phyloP scores from a whole-genome alignment of 1,140 invertebrate species.

The Papilio helenus region DNA sequence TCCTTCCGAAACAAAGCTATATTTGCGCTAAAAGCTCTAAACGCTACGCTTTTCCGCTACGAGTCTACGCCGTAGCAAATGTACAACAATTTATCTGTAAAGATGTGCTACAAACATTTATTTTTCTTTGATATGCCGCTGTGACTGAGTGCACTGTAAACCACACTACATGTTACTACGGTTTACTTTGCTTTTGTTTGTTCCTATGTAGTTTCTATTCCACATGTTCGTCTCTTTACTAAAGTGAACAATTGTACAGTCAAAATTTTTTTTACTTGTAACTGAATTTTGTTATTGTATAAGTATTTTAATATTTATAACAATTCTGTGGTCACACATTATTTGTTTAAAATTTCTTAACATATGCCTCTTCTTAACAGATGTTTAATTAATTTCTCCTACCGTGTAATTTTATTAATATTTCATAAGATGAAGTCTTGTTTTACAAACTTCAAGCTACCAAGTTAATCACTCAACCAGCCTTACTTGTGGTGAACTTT shows the following conservation, averaged over 20 bases:
- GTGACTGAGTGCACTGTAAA: constrained; percentile 29
- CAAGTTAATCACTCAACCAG: background rate
- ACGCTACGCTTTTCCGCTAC: constrained; percentile 15
- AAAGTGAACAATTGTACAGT: background rate
- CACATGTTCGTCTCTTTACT: background rate
- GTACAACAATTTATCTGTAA: constrained; percentile 36
- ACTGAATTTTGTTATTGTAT: background rate
- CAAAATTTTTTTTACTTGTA: background rate
- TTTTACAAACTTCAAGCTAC: constrained; percentile 13
- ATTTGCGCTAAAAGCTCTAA: constrained; percentile 28
- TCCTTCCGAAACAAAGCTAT: constrained; percentile 8
- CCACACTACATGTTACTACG: constrained; percentile 6
- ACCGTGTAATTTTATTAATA: constrained; percentile 9
- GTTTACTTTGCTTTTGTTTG: background rate
- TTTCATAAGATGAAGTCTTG: background rate
- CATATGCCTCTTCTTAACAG: too few species aligned
- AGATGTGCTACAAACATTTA: constrained; percentile 34
- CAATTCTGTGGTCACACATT: background rate
- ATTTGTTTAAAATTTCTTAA: too few species aligned
- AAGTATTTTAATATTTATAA: background rate
- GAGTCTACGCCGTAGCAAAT: constrained; percentile 39
- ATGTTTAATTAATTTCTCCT: too few species aligned
- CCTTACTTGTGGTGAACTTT: constrained; percentile 14
- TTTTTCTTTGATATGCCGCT: constrained; percentile 27
- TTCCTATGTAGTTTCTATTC: background rate